Conservation (phyloP, 2,888 invertebrate genomes). For the Holacanthella duospinosa region DNA sequence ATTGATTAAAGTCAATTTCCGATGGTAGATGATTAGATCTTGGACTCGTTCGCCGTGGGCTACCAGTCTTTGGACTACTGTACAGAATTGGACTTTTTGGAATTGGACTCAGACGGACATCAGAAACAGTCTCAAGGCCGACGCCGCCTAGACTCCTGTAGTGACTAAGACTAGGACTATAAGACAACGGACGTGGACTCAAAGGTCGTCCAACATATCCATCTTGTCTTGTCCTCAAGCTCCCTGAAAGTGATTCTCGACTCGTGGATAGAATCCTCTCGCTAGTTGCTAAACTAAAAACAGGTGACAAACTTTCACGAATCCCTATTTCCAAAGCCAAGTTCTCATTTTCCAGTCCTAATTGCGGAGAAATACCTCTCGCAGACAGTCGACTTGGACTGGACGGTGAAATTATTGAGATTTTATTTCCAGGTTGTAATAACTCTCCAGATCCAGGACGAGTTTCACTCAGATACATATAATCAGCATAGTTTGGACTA, state of each 20-base stretch:
- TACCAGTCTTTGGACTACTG: slow-evolving; percentile 13
- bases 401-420: not conserved
- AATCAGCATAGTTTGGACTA: slow-evolving; percentile 4
- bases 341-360: slow-evolving; percentile 50
- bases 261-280: slow-evolving; percentile 7
- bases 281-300: slow-evolving; percentile 11
- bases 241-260: slow-evolving; percentile 5
- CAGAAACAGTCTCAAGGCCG: no score
- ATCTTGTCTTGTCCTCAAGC: slow-evolving; percentile 52
- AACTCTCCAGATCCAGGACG: not conserved
- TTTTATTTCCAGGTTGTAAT: not conserved
- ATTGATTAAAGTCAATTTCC: not conserved
- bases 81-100: slow-evolving; percentile 13
- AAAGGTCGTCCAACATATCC: slow-evolving; percentile 45
- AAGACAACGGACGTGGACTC: slow-evolving; percentile 29
- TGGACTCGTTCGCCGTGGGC: slow-evolving; percentile 4
- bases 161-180: slow-evolving; percentile 27
- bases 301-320: not conserved
- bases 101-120: slow-evolving; percentile 10
- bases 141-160: slow-evolving; percentile 8
- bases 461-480: not conserved
- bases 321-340: no score
- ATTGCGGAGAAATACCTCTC: slow-evolving; percentile 37
- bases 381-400: slow-evolving; percentile 13
- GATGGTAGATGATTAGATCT: not conserved